These are phyloP conservation scores for Donacobius atricapilla DNA, from an alignment of 2,113 vertebrate genomes.

Conservation along the genomic window DNA sequence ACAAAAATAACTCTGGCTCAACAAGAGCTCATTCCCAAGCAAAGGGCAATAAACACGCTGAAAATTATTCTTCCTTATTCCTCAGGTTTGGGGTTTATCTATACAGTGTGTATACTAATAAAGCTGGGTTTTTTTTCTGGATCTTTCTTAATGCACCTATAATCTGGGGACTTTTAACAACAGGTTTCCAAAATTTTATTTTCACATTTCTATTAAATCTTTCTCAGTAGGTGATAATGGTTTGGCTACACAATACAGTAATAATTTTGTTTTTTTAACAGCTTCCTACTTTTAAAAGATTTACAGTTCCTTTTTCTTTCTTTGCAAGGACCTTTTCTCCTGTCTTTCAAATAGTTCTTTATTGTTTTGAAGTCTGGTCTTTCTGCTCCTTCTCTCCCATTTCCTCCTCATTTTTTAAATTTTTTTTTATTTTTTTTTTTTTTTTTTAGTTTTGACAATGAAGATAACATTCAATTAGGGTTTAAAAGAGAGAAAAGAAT, in stretches of 20 bases:
- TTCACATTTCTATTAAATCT: neutral
- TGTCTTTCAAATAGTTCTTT: neutral
- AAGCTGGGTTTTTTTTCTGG: fast-evolving
- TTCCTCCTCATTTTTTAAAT: too few relatives aligned
- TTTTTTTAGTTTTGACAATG: neutral
- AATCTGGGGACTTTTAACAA: neutral
- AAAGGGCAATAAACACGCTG: neutral
- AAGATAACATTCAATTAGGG: neutral
- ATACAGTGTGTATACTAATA: neutral
- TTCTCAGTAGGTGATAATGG: neutral
- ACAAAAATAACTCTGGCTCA: neutral
- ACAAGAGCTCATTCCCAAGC: neutral
- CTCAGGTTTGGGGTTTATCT: neutral
- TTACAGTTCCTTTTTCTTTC: neutral
- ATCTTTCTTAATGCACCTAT: neutral
- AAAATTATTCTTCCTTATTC: neutral
- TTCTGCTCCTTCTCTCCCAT: neutral
- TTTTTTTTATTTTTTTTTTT: too few relatives aligned
- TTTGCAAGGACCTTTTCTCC: neutral
- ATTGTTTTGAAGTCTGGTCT: neutral
- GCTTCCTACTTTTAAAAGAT: neutral
- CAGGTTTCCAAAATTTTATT: neutral
- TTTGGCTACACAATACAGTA: neutral
- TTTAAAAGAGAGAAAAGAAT: neutral
- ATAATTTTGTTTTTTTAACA: neutral